phyloP scores from a whole-genome alignment of 2,113 vertebrate species.

The Heliornis fulica region DNA sequence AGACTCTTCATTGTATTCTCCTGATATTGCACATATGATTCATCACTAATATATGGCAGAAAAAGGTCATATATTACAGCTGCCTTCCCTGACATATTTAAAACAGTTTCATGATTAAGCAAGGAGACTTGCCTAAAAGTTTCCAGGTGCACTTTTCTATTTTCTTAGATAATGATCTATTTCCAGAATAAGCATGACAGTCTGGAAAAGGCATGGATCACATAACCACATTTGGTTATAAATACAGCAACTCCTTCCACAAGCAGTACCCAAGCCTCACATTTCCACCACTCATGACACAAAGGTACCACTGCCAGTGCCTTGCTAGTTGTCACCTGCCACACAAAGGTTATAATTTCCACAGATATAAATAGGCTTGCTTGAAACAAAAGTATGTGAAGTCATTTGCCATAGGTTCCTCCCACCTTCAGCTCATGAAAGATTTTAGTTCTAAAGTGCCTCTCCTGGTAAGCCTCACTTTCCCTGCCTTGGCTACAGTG shows the following conservation, averaged over 20 bases:
- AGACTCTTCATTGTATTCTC: constrained; percentile 11
- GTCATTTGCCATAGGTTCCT: neutral
- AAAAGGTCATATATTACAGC: constrained; percentile 50
- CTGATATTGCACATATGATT: neutral
- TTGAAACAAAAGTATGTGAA: neutral
- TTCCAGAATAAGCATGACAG: neutral
- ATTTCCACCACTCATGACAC: neutral
- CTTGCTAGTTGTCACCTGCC: neutral
- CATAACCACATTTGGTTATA: neutral
- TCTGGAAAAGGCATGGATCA: neutral
- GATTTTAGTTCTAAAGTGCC: neutral
- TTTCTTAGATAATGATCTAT: constrained; percentile 42
- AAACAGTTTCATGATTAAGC: constrained; percentile 32
- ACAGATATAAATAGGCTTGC: neutral
- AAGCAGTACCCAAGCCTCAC: neutral
- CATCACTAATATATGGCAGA: constrained; percentile 22
- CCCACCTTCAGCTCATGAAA: neutral
- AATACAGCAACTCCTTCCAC: neutral
- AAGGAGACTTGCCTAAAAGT: constrained; percentile 35
- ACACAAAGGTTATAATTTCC: neutral
- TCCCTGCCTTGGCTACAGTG: neutral
- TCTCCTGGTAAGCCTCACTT: neutral
- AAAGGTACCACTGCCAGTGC: neutral
- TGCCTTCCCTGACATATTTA: constrained; percentile 13
- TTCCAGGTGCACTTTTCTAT: constrained; percentile 53